phyloP scores from a whole-genome alignment of 1,140 invertebrate species.

The Camponotus floridanus region DNA sequence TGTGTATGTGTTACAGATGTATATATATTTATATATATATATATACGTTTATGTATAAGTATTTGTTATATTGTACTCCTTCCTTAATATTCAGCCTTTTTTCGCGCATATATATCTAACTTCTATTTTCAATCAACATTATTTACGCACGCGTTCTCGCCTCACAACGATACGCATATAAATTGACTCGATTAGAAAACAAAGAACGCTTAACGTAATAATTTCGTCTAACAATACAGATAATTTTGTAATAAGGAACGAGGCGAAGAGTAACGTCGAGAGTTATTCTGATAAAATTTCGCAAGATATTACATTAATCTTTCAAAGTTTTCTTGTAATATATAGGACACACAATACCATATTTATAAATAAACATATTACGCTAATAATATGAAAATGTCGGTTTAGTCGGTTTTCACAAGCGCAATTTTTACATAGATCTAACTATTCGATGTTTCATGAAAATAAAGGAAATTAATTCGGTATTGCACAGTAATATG shows the following conservation, averaged over 20 bases:
- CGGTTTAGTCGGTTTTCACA: neutral
- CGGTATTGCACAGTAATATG: neutral
- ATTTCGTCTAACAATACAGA: slow-evolving; percentile 14
- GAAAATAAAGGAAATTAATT: neutral
- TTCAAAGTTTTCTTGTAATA: neutral
- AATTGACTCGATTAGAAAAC: slow-evolving; percentile 24
- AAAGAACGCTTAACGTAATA: slow-evolving; percentile 27
- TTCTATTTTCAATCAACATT: slow-evolving; percentile 24
- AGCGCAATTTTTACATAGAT: neutral
- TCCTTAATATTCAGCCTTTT: slow-evolving; percentile 51
- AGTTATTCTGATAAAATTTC: neutral
- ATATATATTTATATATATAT: slow-evolving; percentile 60
- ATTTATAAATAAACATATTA: neutral
- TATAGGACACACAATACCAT: neutral
- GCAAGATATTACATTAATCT: neutral
- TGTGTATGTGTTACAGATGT: slow-evolving; percentile 67
- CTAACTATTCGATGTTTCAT: neutral
- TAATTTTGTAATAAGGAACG: neutral
- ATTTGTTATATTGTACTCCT: slow-evolving; percentile 52
- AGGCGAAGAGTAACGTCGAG: neutral
- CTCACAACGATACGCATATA: slow-evolving; percentile 17
- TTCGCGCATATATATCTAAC: slow-evolving; percentile 14
- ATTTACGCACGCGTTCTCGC: slow-evolving; percentile 39
- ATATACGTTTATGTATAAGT: slow-evolving; percentile 59
- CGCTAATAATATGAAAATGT: neutral